Conservation (phyloP, 2,797 vertebrate species). For the Silurus aristotelis region DNA sequence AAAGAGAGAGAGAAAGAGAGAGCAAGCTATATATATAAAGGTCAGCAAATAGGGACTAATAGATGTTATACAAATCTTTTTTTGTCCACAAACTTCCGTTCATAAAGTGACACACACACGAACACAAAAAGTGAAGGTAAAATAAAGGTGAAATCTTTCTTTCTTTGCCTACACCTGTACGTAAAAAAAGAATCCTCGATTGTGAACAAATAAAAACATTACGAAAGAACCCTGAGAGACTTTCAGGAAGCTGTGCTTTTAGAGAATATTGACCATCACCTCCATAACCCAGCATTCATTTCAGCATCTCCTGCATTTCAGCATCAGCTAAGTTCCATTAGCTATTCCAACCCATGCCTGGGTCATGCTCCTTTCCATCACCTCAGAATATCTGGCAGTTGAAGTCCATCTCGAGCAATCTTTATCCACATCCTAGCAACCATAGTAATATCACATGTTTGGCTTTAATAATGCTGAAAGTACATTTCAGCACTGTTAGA, state of each 20-base stretch:
- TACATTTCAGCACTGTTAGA: conserved; percentile 32
- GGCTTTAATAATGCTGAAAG: neutral
- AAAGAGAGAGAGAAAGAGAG: no score
- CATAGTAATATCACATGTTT: neutral
- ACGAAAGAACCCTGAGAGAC: neutral
- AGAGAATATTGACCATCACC: conserved; percentile 8
- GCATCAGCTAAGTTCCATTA: neutral
- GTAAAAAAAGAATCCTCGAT: no score
- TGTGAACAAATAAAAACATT: neutral
- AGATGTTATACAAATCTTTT: no score
- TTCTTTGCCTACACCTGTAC: no score
- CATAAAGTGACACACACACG: no score
- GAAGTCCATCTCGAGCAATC: conserved; percentile 12
- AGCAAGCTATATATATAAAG: no score
- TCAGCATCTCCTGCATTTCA: conserved; percentile 16
- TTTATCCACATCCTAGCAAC: conserved; percentile 13
- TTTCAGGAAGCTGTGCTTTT: neutral
- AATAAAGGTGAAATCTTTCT: no score
- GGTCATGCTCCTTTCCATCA: neutral
- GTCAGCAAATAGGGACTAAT: no score
- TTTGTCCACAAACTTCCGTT: no score
- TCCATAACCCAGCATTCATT: neutral
- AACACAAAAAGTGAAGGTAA: no score
- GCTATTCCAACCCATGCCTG: conserved; percentile 5
- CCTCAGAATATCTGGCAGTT: conserved; percentile 13